Evolutionary conservation across 2,113 vertebrate species (phyloP).

Genomic region (Zeus faber): DNA sequence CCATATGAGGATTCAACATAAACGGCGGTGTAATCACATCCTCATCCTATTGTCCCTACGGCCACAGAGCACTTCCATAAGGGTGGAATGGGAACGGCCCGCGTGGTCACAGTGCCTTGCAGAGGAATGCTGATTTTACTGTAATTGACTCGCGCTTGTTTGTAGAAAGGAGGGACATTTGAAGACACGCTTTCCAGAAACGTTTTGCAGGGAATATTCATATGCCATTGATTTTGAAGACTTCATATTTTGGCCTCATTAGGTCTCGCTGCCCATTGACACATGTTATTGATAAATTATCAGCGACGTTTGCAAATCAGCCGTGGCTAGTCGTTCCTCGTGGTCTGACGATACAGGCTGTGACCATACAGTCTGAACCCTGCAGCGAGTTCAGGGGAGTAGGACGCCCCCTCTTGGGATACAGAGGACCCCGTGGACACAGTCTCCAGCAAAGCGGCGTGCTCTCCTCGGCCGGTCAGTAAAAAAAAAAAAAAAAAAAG

Average conservation of each 20-base stretch:
- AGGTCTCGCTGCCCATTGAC: no score
- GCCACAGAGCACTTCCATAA: no score
- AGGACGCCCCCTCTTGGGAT: no score
- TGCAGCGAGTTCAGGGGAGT: no score
- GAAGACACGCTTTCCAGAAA: constrained; percentile 18
- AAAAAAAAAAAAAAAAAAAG: no score
- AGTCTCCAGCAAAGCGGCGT: no score
- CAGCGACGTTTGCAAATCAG: neutral
- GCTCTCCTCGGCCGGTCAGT: constrained; percentile 28
- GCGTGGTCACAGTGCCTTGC: constrained; percentile 19
- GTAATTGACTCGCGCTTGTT: constrained; percentile 24
- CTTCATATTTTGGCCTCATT: no score
- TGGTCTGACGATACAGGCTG: constrained; percentile 6
- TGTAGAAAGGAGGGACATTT: constrained; percentile 23
- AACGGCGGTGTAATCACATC: constrained; percentile 21
- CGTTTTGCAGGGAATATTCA: no score
- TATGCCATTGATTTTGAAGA: no score
- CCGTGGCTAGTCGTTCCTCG: neutral
- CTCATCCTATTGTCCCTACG: constrained; percentile 12
- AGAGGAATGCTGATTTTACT: constrained; percentile 32
- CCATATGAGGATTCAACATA: constrained; percentile 43
- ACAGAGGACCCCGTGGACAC: no score
- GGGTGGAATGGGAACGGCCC: no score
- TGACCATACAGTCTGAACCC: no score
- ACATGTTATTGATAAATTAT: neutral